Evolutionary conservation across 2,888 invertebrate genomes (phyloP).

Genomic region (Agrypnus murinus): DNA sequence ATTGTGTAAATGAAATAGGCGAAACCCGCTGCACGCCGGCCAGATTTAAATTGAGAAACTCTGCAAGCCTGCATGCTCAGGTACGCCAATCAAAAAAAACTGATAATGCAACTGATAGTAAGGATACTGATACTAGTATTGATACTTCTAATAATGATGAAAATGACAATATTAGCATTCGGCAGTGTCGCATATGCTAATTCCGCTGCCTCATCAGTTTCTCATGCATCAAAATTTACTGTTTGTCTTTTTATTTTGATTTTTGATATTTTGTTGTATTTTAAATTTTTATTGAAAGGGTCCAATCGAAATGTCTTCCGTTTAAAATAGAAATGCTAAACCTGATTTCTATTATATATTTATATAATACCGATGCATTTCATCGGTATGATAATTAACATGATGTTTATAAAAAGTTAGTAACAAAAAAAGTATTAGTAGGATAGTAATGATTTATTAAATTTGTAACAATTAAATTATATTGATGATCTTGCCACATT

Average conservation of each 20-base stretch:
- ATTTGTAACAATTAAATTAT: too few relatives aligned
- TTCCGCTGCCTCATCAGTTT: background rate
- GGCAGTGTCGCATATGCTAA: conserved; percentile 53
- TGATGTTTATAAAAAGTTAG: background rate
- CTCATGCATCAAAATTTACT: conserved; percentile 20
- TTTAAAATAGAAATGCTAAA: background rate
- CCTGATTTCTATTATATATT: background rate
- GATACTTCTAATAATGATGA: conserved; percentile 29
- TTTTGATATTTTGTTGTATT: conserved; percentile 2
- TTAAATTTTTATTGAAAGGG: conserved; percentile 6
- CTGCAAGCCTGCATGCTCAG: conserved; percentile 63
- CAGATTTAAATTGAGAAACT: conserved; percentile 55
- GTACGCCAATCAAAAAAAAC: conserved; percentile 62
- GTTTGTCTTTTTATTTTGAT: conserved; percentile 25
- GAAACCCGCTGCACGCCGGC: conserved; percentile 55
- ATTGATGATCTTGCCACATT: too few relatives aligned
- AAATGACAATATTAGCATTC: conserved; percentile 53
- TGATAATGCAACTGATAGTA: conserved; percentile 52
- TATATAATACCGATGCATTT: background rate
- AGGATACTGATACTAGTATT: conserved; percentile 49
- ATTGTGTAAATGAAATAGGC: conserved; percentile 61
- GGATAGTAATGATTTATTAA: too few relatives aligned
- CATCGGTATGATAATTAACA: background rate
- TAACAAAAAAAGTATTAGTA: background rate
- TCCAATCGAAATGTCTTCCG: conserved; percentile 17